Base-by-base conservation (phyloP, 2,888 invertebrate species). In the Cephus pulcher region DNA sequence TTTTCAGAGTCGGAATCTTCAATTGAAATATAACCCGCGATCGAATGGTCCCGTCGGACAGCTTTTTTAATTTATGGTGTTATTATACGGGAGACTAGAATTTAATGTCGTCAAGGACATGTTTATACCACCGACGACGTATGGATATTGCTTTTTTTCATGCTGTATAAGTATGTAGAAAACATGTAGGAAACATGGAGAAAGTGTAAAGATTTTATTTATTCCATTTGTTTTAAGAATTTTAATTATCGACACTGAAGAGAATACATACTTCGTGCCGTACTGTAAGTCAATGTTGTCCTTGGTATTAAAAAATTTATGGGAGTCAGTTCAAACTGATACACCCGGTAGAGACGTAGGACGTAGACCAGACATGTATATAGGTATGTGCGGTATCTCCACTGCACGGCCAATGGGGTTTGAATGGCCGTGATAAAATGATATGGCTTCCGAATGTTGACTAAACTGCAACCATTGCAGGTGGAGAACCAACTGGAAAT, bases 381-480 rank as follows among this genome's bases (percentile, higher is more conserved):
- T 23, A 90, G 90, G 88, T 89, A 89, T 88, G 89, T 89, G 89
- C 89, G 90, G 89, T 91, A 91, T 91, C 91, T 90, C 89, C 88
- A 87, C 86, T 88, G 90, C 90, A 91, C 89, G 91, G 90, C 89
- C 91, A 90, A 91, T 91, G 91, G 89, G 90, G 90, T 90, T 91
- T 91, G 90, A 91, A 91, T 91, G 89, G 89, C 89, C 85, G 88
- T 89, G 91, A 91, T 91, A 91, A 91, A 91, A 91, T 90, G 89
- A 81, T 90, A 91, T 89, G 90, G 90, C 90, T 91, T 91, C 91
- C 91, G 90, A 91, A 91, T 91, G 91, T 91, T 91, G 91, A 91
- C 91, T 91, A 90, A 91, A 91, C 90, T 90, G 83, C 89, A 86
- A 85, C 89, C 89, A 90, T 90, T 90, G 89, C 90, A 90, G 90